Evolutionary conservation across 2,113 vertebrate species (phyloP).

Genomic region (Sorex fumeus): DNA sequence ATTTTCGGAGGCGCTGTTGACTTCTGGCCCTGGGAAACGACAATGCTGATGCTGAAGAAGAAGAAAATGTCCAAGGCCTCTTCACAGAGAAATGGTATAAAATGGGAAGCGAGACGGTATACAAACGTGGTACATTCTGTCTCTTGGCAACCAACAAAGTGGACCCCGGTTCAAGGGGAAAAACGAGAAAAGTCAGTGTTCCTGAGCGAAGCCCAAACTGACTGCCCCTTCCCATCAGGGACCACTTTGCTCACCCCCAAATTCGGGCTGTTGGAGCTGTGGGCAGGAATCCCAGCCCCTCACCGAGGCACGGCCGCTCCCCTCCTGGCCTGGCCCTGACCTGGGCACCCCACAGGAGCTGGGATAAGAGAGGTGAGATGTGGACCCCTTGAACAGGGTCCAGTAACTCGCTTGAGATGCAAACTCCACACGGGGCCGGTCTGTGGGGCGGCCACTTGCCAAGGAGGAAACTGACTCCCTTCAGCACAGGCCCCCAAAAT

Average conservation of each 20-base stretch:
- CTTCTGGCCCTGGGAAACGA: neutral
- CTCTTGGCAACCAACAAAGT: slow-evolving; percentile 68
- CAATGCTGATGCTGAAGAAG: no score
- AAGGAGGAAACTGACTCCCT: neutral
- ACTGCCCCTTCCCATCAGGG: neutral
- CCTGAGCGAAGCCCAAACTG: neutral
- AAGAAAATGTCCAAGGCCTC: slow-evolving; percentile 60
- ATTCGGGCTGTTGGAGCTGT: neutral
- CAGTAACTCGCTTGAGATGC: neutral
- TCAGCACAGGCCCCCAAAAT: neutral
- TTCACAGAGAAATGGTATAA: slow-evolving; percentile 58
- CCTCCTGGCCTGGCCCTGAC: no score
- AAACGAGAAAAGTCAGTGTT: neutral
- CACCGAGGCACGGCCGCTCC: no score
- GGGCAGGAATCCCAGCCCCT: neutral
- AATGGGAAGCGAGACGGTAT: neutral
- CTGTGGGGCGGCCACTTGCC: no score
- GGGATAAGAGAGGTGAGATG: neutral
- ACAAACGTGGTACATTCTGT: slow-evolving; percentile 38
- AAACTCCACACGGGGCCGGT: no score
- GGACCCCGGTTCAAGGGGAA: slow-evolving; percentile 10
- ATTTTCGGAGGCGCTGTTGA: slow-evolving; percentile 48
- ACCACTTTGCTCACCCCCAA: neutral
- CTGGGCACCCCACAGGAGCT: neutral
- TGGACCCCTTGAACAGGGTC: neutral